phyloP scores from a whole-genome alignment of 2,797 vertebrate genomes.

The Jordanella pulchra region DNA sequence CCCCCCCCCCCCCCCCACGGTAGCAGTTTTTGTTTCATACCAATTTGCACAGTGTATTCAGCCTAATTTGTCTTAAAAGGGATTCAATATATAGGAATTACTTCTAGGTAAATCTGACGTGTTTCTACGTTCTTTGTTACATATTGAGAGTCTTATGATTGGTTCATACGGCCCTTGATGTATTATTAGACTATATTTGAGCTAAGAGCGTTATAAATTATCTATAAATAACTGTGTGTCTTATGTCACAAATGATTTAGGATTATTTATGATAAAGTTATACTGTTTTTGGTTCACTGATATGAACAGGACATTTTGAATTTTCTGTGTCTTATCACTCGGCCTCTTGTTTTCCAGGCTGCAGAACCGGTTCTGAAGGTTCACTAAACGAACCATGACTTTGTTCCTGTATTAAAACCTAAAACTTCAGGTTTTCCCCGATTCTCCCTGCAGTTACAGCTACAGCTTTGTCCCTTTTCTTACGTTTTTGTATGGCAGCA shows the following conservation, averaged over 20 bases:
- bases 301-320: constrained; percentile 8
- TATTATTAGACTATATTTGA: constrained; percentile 58
- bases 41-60: constrained; percentile 64
- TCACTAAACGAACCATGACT: constrained; percentile 23
- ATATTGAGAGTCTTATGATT: constrained; percentile 66
- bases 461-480: constrained; percentile 75
- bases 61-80: constrained; percentile 75
- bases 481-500: constrained; percentile 83
- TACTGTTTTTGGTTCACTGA: constrained; percentile 18
- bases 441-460: constrained; percentile 64
- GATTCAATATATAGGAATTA: constrained; percentile 61
- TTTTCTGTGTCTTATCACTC: constrained; percentile 28
- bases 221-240: constrained; percentile 43
- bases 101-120: constrained; percentile 49
- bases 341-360: constrained; percentile 32
- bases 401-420: constrained; percentile 48
- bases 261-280: constrained; percentile 42
- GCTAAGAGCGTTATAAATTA: constrained; percentile 35
- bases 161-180: constrained; percentile 54
- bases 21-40: constrained; percentile 47
- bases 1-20: too few relatives aligned
- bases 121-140: constrained; percentile 54
- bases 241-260: constrained; percentile 53
- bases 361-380: constrained; percentile 18
- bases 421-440: constrained; percentile 54